Evolutionary conservation across 1,140 invertebrate genomes (phyloP).

Genomic region (Apis laboriosa): DNA sequence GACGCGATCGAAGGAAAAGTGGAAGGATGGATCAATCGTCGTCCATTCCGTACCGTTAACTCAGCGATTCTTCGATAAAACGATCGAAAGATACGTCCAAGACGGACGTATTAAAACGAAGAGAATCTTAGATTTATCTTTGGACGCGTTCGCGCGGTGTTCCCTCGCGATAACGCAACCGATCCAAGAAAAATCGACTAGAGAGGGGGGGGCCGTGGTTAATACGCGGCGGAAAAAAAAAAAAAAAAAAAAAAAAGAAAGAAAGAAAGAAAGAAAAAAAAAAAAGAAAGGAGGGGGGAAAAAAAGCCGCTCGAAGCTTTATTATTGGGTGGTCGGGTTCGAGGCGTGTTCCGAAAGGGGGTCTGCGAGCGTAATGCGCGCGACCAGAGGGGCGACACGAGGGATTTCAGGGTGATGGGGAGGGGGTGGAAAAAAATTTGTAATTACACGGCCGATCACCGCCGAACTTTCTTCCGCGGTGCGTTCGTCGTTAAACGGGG

Average conservation of each 20-base stretch:
- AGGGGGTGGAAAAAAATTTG: slow-evolving; percentile 24
- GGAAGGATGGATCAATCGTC: too few species aligned
- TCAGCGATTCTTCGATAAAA: slow-evolving; percentile 61
- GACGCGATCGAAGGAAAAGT: too few species aligned
- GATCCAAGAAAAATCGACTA: slow-evolving; percentile 49
- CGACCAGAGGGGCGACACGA: not conserved
- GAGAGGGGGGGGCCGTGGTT: not conserved
- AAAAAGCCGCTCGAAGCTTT: not conserved
- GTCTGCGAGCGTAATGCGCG: not conserved
- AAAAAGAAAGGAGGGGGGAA: not conserved
- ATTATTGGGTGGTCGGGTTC: slow-evolving; percentile 21
- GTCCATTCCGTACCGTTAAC: slow-evolving; percentile 57
- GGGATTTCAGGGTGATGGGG: not conserved
- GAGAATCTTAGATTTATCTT: slow-evolving; percentile 53
- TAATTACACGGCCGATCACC: slow-evolving; percentile 31
- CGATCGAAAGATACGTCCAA: not conserved
- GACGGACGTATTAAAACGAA: slow-evolving; percentile 50
- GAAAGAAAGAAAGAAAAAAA: not conserved
- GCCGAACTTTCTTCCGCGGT: not conserved
- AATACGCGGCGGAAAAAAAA: not conserved
- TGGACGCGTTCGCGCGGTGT: not conserved
- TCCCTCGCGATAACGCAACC: not conserved
- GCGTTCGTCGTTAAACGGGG: slow-evolving; percentile 44
- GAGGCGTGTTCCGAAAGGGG: slow-evolving; percentile 1
- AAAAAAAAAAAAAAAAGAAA: not conserved